Percentiles rank a stretch among this genome's conserved stretches.
phyloP scores from a whole-genome alignment of 2,113 vertebrate species.

The Nycticebus coucang region DNA sequence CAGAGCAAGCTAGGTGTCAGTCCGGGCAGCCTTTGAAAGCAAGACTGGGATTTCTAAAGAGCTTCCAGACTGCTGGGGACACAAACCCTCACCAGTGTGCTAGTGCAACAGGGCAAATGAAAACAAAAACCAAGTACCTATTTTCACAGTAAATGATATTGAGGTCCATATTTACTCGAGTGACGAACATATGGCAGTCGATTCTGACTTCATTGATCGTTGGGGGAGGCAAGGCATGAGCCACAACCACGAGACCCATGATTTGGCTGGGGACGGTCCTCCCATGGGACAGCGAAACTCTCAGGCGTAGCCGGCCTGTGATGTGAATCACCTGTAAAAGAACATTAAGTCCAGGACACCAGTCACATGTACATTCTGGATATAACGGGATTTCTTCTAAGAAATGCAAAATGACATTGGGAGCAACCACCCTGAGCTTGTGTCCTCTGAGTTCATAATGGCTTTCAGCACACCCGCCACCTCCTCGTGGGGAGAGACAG shows the following conservation, averaged over 20 bases:
- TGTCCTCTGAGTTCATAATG: background rate
- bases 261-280: conserved; percentile 96
- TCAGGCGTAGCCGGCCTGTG: conserved; percentile 95
- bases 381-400: conserved; percentile 66
- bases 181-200: conserved; percentile 99
- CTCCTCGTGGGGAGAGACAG: conserved; percentile 71
- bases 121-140: conserved; percentile 89
- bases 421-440: background rate
- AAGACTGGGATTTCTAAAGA: conserved; percentile 70
- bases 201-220: conserved; percentile 99
- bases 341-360: conserved; percentile 76
- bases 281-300: conserved; percentile 94
- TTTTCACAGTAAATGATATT: conserved; percentile 99
- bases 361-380: conserved; percentile 72
- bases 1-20: conserved; percentile 72
- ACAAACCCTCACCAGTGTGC: conserved; percentile 33
- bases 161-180: conserved; percentile 99
- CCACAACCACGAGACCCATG: conserved; percentile 98
- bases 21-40: conserved; percentile 68
- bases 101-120: conserved; percentile 59
- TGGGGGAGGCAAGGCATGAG: conserved; percentile 96
- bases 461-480: conserved; percentile 55
- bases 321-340: conserved; percentile 96
- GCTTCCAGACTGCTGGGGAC: conserved; percentile 27
- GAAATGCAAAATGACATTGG: conserved; percentile 44